phyloP scores from a whole-genome alignment of 1,140 invertebrate genomes.

The Bombus terrestris region DNA sequence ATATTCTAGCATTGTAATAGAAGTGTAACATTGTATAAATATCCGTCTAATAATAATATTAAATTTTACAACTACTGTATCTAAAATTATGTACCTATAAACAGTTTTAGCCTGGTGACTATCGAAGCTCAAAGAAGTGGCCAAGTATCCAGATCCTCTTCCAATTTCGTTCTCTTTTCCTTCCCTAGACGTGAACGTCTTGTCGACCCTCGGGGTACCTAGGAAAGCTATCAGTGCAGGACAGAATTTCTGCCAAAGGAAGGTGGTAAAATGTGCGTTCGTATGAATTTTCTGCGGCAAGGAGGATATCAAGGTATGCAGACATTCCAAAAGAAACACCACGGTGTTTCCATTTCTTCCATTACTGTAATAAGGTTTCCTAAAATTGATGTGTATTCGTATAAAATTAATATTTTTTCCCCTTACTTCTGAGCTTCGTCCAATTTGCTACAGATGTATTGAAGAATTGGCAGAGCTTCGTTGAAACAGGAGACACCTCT shows the following conservation, averaged over 20 bases:
- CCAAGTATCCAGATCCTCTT: constrained; percentile 88
- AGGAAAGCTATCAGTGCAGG: constrained; percentile 93
- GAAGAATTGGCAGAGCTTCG: constrained; percentile 94
- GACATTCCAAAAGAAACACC: constrained; percentile 92
- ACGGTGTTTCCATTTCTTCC: constrained; percentile 86
- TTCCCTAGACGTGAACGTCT: constrained; percentile 87
- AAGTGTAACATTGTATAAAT: no score
- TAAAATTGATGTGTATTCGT: constrained; percentile 62
- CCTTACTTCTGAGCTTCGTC: constrained; percentile 90
- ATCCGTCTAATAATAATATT: no score
- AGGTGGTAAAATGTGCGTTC: constrained; percentile 92
- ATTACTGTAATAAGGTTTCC: constrained; percentile 80
- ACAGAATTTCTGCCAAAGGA: constrained; percentile 95
- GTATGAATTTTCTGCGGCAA: constrained; percentile 91
- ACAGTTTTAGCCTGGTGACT: constrained; percentile 92
- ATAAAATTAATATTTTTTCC: not conserved
- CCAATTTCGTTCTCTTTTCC: constrained; percentile 85
- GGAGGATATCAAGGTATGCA: constrained; percentile 92
- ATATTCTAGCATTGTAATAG: no score
- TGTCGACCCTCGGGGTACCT: constrained; percentile 90
- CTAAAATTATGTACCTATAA: constrained; percentile 86
- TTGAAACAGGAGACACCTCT: constrained; percentile 93
- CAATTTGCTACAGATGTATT: constrained; percentile 93
- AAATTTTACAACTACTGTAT: not conserved
- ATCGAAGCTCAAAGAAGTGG: constrained; percentile 89